A percentile compares a stretch with the other conserved stretches of the same genome.
Evolutionary conservation across 1,140 invertebrate genomes (phyloP).

Genomic region (Telenomus remus): DNA sequence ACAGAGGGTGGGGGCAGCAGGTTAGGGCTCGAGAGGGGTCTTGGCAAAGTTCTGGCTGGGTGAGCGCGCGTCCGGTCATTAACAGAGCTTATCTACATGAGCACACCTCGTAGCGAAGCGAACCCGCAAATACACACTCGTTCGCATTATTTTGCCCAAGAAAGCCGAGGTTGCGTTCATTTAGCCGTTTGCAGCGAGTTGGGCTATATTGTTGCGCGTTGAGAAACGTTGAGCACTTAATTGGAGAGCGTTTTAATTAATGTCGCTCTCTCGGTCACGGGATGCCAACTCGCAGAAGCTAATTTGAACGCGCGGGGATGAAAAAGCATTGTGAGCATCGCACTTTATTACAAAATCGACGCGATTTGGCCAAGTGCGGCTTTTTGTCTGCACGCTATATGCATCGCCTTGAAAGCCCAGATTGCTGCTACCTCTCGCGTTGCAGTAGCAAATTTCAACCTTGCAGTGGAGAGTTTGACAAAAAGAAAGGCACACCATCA

Average conservation of each 20-base stretch:
- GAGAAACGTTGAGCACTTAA: slow-evolving; percentile 28
- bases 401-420: too few relatives aligned
- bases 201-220: slow-evolving; percentile 22
- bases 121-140: slow-evolving; percentile 56
- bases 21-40: slow-evolving; percentile 64
- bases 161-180: slow-evolving; percentile 48
- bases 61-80: slow-evolving; percentile 76
- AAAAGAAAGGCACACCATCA: not conserved
- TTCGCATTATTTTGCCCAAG: slow-evolving; percentile 43
- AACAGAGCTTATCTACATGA: slow-evolving; percentile 77
- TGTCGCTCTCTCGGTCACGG: slow-evolving; percentile 11
- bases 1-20: slow-evolving; percentile 51
- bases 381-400: too few relatives aligned
- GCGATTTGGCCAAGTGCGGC: too few relatives aligned
- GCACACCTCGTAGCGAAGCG: slow-evolving; percentile 74
- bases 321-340: not conserved
- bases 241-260: slow-evolving; percentile 27
- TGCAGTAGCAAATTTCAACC: too few relatives aligned
- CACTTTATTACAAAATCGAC: not conserved
- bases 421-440: too few relatives aligned
- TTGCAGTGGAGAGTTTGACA: not conserved
- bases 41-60: slow-evolving; percentile 75
- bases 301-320: not conserved
- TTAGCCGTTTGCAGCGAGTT: slow-evolving; percentile 36
- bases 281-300: slow-evolving; percentile 1